Evolutionary conservation across 2,888 invertebrate species (phyloP), one percentile per base, ranked within the genome.

Genomic region (Heteromyza rotundicornis): DNA sequence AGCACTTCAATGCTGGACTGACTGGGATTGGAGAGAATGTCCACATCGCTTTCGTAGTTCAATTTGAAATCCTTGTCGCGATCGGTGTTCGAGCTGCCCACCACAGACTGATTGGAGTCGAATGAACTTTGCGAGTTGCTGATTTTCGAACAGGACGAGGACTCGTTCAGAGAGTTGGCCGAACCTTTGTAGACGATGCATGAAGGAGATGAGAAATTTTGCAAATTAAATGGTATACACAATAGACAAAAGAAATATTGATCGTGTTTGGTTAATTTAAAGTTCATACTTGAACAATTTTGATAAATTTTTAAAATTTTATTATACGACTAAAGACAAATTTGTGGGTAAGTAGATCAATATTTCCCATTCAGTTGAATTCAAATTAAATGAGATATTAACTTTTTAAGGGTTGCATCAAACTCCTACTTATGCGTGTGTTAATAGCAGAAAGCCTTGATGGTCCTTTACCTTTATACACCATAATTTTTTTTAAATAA

Each of bases 21-120:
- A 80, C 90, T 90, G 14, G 89, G 89, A 81, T 90, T 89, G 64
- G 89, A 89, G 22, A 90, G 84, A 49, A 90, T 85, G 70, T 90
- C 89, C 64, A 90, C 87, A 72, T 90, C 90, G 79, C 90, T 90
- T 70, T 89, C 89, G 83, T 58, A 84, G 63, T 80, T 80, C 12
- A 76, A 70, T 59, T 78, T 79, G 58, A 77, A 76, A 61, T 79
- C 79, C 40, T 76, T 63, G 56, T 80, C 79, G 12, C 80, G 77
- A 55, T 82, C 80, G 7, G 77, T 78, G 59, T 79, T 77, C n/a
- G 80, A 76, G 64, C 83, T 84, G 35, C 84, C 84, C 32, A 80
- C 81, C 8, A 82, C 77, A 55, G 82, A 83, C 66, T 80, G 80
- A 76, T 83, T 83, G 14, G 84, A 84, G 64, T 83, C 82, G 60